Conservation (phyloP, 92 coral and sea anemone genomes). For the Zoanthus sociatus region DNA sequence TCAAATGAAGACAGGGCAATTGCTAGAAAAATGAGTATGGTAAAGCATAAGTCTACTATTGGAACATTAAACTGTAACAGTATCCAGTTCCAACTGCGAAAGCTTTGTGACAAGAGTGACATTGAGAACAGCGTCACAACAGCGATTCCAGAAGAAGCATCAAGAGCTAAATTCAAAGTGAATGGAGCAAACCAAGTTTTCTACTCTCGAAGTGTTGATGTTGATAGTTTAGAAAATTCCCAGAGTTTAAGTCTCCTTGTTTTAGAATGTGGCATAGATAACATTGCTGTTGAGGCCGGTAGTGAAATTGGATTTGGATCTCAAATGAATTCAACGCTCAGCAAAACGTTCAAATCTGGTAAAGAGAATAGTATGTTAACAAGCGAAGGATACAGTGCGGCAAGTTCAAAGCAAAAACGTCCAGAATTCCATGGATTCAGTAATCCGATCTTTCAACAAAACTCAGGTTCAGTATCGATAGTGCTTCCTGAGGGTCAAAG, state of each 20-base stretch:
- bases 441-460: slow-evolving; percentile 75
- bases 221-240: slow-evolving; percentile 60
- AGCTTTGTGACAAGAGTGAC: slow-evolving; percentile 89
- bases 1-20: slow-evolving; percentile 30
- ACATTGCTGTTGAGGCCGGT: slow-evolving; percentile 80
- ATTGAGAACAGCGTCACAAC: slow-evolving; percentile 92
- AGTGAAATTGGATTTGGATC: slow-evolving; percentile 83
- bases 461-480: slow-evolving; percentile 57
- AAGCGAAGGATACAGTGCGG: not conserved
- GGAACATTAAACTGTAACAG: slow-evolving; percentile 79
- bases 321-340: slow-evolving; percentile 75
- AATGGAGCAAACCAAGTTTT: slow-evolving; percentile 72
- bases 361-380: slow-evolving; percentile 1
- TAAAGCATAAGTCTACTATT: slow-evolving; percentile 44
- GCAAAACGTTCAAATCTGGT: slow-evolving; percentile 48
- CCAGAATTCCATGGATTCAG: slow-evolving; percentile 66
- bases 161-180: slow-evolving; percentile 82
- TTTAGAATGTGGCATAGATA: slow-evolving; percentile 95
- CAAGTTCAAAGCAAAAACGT: slow-evolving; percentile 11
- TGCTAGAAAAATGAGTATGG: not conserved
- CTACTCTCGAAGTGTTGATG: slow-evolving; percentile 64
- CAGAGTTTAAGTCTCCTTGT: slow-evolving; percentile 76
- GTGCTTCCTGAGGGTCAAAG: slow-evolving; percentile 52
- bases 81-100: slow-evolving; percentile 88
- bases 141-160: slow-evolving; percentile 85